A percentile compares a stretch with the other conserved stretches of the same genome.
These are phyloP conservation scores for Nemotelus pantherinus DNA, from an alignment of 2,888 invertebrate genomes.

Conservation along the genomic window DNA sequence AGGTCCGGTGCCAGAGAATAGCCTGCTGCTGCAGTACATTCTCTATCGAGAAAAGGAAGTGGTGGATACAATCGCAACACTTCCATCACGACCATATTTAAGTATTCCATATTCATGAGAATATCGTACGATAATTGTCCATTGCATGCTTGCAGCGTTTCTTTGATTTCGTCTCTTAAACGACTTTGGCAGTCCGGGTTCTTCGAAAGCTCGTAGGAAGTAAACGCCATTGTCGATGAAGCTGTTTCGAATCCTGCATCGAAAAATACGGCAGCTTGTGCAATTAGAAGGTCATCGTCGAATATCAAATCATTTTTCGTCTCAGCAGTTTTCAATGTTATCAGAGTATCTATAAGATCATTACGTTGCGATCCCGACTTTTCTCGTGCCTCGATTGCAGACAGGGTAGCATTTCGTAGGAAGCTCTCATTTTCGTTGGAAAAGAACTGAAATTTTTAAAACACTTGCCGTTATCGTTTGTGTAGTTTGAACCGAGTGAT, in stretches of 20 bases:
- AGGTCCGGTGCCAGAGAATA: constrained; percentile 58
- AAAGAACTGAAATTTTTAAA: constrained; percentile 55
- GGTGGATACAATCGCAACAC: constrained; percentile 62
- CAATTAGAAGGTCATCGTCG: constrained; percentile 59
- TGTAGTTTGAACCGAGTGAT: no score
- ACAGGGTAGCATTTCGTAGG: constrained; percentile 61
- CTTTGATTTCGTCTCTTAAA: constrained; percentile 63
- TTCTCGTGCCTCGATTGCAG: constrained; percentile 63
- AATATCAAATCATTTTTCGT: constrained; percentile 53
- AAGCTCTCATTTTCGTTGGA: constrained; percentile 58
- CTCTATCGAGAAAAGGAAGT: constrained; percentile 62
- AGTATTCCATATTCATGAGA: constrained; percentile 63
- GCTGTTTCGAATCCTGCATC: constrained; percentile 63
- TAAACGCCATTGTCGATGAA: constrained; percentile 65
- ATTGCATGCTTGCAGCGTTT: constrained; percentile 58
- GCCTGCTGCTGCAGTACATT: constrained; percentile 56
- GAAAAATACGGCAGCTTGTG: constrained; percentile 62
- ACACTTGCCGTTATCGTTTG: no score
- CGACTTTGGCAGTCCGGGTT: constrained; percentile 63
- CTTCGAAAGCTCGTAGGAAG: constrained; percentile 64
- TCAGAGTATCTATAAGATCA: constrained; percentile 67
- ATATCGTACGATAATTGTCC: constrained; percentile 62
- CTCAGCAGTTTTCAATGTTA: constrained; percentile 62
- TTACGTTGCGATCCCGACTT: constrained; percentile 61
- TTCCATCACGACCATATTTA: constrained; percentile 63